Evolutionary conservation across 2,888 invertebrate genomes (phyloP).

Genomic region (Parelbella ahira): DNA sequence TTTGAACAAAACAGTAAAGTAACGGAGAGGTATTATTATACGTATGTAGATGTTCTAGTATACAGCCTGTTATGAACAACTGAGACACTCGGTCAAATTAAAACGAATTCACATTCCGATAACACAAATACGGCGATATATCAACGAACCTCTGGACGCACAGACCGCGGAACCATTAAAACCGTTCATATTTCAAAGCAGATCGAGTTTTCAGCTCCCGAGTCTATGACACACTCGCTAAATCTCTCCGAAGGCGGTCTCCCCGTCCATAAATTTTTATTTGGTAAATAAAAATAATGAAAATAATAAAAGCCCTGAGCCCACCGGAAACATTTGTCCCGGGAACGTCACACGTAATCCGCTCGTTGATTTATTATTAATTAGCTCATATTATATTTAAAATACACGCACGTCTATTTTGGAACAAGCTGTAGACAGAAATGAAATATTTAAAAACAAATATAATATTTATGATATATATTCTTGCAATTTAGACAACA

Average conservation of each 20-base stretch:
- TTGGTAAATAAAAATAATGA: conserved; percentile 77
- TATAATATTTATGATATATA: too few species aligned
- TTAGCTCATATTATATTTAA: conserved; percentile 60
- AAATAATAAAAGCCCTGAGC: conserved; percentile 67
- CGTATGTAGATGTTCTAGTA: too few species aligned
- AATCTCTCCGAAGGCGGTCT: conserved; percentile 78
- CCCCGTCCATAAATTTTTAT: conserved; percentile 71
- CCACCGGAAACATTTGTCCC: conserved; percentile 77
- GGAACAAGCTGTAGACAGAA: conserved; percentile 17
- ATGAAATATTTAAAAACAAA: too few species aligned
- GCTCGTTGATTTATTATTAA: conserved; percentile 76
- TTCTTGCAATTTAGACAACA: too few species aligned
- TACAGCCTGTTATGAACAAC: too few species aligned
- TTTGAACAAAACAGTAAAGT: too few species aligned
- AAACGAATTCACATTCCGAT: conserved; percentile 23
- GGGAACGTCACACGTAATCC: conserved; percentile 69
- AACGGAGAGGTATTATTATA: too few species aligned
- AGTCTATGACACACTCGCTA: conserved; percentile 76
- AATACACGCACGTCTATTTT: conserved; percentile 37
- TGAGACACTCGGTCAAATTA: conserved; percentile 20
- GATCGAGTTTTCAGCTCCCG: conserved; percentile 65
- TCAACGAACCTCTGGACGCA: conserved; percentile 49
- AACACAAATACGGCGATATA: conserved; percentile 49
- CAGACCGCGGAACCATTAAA: conserved; percentile 62
- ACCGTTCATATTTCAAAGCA: conserved; percentile 69